phyloP scores from a whole-genome alignment of 1,140 invertebrate species.

The Macrobrachium rosenbergii region DNA sequence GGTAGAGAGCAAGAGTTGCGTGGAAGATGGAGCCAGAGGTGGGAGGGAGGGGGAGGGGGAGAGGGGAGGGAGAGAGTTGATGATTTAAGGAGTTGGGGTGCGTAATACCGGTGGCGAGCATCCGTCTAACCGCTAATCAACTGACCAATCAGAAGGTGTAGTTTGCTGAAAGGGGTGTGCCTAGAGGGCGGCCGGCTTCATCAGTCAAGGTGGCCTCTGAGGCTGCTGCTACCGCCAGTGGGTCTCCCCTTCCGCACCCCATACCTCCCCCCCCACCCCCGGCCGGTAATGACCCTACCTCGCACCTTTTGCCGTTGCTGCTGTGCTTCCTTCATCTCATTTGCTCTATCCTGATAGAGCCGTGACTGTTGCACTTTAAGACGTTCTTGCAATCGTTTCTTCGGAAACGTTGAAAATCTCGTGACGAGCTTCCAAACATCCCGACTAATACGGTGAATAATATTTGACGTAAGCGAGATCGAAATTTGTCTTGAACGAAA shows the following conservation, averaged over 20 bases:
- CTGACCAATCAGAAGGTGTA: slow-evolving; percentile 62
- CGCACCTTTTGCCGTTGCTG: background rate
- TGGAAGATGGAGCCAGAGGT: background rate
- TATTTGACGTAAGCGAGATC: too few relatives aligned
- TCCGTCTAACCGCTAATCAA: slow-evolving; percentile 63
- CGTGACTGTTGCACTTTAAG: too few relatives aligned
- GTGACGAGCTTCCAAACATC: too few relatives aligned
- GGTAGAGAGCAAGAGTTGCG: slow-evolving; percentile 29
- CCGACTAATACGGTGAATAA: too few relatives aligned
- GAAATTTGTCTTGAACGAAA: too few relatives aligned
- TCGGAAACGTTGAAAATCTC: too few relatives aligned
- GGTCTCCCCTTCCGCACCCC: slow-evolving; percentile 24
- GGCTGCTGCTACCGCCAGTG: background rate
- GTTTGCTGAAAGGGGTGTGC: slow-evolving; percentile 61
- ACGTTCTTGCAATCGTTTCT: too few relatives aligned
- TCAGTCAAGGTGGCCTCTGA: slow-evolving; percentile 46
- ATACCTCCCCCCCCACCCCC: background rate
- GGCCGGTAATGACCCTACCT: background rate
- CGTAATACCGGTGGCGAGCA: slow-evolving; percentile 62
- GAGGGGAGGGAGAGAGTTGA: slow-evolving; percentile 23
- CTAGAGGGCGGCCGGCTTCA: slow-evolving; percentile 48
- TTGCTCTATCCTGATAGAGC: too few relatives aligned
- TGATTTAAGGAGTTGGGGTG: slow-evolving; percentile 49
- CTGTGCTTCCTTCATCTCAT: too few relatives aligned
- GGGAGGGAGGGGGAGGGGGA: slow-evolving; percentile 19